Conservation (phyloP, 2,113 vertebrate species). For the Martes martes region DNA sequence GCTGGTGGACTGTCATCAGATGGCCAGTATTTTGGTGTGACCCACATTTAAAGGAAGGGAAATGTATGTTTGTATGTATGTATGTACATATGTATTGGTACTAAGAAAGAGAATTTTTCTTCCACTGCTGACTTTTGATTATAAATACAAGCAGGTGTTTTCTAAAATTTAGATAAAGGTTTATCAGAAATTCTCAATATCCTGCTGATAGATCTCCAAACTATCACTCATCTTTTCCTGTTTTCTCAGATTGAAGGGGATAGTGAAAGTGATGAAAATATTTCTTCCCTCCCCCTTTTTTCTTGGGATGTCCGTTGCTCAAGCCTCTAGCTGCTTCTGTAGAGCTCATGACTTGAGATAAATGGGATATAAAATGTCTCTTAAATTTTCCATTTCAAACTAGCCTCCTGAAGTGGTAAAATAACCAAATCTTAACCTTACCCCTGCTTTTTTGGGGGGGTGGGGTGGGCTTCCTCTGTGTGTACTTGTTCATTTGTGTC, state of each 20-base stretch:
- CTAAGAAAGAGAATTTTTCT: neutral
- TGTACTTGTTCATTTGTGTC: constrained; percentile 46
- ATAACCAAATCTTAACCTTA: neutral
- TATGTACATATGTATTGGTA: neutral
- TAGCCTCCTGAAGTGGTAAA: neutral
- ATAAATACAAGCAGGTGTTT: neutral
- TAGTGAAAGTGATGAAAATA: neutral
- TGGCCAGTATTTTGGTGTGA: neutral
- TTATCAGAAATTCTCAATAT: neutral
- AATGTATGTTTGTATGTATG: neutral
- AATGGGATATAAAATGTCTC: neutral
- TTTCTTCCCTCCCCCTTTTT: neutral
- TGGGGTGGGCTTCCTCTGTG: neutral
- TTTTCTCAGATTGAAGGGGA: neutral
- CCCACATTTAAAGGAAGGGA: neutral
- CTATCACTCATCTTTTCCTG: neutral
- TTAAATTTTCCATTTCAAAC: neutral
- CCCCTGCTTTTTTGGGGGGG: neutral
- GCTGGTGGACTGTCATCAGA: neutral
- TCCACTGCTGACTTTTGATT: neutral
- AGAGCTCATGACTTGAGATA: neutral
- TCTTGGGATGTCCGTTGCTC: neutral
- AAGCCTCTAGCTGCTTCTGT: neutral
- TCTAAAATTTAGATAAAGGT: neutral
- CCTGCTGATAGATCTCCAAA: neutral